phyloP scores from a whole-genome alignment of 2,888 invertebrate species.

The Rhamnusium bicolor region DNA sequence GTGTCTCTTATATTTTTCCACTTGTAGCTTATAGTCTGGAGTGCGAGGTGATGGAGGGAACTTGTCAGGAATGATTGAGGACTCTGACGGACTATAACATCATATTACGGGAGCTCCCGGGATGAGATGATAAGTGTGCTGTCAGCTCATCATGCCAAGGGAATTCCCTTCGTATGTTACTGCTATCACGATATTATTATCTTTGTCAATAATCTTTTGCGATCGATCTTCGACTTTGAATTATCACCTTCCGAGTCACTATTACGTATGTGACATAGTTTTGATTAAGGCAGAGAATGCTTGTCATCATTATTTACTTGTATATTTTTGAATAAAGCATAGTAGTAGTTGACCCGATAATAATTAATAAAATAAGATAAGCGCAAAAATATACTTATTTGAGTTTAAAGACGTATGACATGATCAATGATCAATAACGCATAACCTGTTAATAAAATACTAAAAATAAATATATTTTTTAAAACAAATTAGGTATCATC shows the following conservation, averaged over 20 bases:
- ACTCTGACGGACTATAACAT: slow-evolving; percentile 71
- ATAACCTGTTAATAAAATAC: too few relatives aligned
- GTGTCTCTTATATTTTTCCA: slow-evolving; percentile 42
- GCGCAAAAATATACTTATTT: too few relatives aligned
- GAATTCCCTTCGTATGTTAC: slow-evolving; percentile 61
- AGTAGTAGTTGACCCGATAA: too few relatives aligned
- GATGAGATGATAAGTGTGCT: slow-evolving; percentile 69
- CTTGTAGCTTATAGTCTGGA: slow-evolving; percentile 47
- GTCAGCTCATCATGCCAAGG: slow-evolving; percentile 65
- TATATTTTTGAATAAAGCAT: too few relatives aligned
- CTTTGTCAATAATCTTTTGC: slow-evolving; percentile 50
- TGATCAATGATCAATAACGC: too few relatives aligned
- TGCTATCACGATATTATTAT: slow-evolving; percentile 56
- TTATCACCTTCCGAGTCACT: slow-evolving; percentile 20
- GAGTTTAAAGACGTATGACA: too few relatives aligned
- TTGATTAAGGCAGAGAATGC: background rate
- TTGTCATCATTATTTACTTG: too few relatives aligned
- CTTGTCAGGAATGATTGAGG: slow-evolving; percentile 69
- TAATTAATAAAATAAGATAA: too few relatives aligned
- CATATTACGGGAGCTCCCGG: slow-evolving; percentile 68
- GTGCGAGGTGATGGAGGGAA: slow-evolving; percentile 62
- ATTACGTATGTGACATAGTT: background rate
- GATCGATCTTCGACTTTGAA: slow-evolving; percentile 36
- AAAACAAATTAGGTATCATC: too few relatives aligned
- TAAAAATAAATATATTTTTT: too few relatives aligned